Evolutionary conservation across 1,140 invertebrate genomes (phyloP), one percentile per base, ranked within the genome.

Genomic region (Papilio machaon): DNA sequence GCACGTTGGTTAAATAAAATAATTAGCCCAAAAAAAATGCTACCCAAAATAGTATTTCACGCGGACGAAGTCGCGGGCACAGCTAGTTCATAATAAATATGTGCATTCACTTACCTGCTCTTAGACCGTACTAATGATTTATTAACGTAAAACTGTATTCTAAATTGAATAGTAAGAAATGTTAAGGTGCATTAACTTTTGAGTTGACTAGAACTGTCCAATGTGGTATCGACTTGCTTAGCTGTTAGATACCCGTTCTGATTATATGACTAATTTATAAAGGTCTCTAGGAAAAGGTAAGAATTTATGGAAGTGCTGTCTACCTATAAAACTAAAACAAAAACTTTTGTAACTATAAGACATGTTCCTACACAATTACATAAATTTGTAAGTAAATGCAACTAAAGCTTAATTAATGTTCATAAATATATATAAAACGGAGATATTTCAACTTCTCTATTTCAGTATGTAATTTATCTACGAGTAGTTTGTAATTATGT

Each of bases 221-320:
- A 70, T 23, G 87, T 83, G 84, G 83, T 85, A 86, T 86, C 84
- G 83, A 87, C 88, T 91, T 89, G 88, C 82, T 86, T 86, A 82
- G 86, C 91, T 89, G 91, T 91, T 91, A 80, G 83, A 88, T 86
- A 85, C 81, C 74, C 78, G 82, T 89, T 89, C 86, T 91, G 91
- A 87, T 87, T 93, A 85, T 64, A 64, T 64, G 11, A 64, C 60
- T n/a, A 58, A 35, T 17, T 70, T 70, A 70, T 13, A 7, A 11
- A 70, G 11, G 11, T 35, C 30, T 35, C 30, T 35, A 70, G 2
- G 13, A 70, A 70, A 38, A 64, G 58, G 19, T 64, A 64, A 64
- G n/a, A 23, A 30, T 64, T 30, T 30, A 1, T 30, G 23, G 10
- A 67, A 23, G 2, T 67, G 17, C 11, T 4, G 10, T 13, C 52